Percentiles rank a stretch among this genome's conserved stretches.
phyloP scores from a whole-genome alignment of 2,797 vertebrate genomes.

The Neosalanx taihuensis region DNA sequence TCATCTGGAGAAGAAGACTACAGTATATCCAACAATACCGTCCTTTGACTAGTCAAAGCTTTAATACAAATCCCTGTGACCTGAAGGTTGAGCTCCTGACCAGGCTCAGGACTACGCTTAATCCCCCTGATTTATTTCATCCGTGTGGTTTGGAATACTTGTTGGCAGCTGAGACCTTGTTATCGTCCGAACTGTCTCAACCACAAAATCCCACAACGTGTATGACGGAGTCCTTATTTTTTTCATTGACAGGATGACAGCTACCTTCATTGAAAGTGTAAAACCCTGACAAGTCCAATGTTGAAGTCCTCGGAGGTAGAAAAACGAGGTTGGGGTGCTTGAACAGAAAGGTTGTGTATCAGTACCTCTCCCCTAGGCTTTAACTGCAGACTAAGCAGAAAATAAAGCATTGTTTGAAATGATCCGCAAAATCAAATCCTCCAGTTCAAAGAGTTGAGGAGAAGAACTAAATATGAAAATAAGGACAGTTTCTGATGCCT shows the following conservation, averaged over 20 bases:
- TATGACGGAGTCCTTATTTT: neutral
- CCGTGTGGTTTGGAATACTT: neutral
- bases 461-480: constrained; percentile 5
- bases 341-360: neutral
- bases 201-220: neutral
- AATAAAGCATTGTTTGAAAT: neutral
- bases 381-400: neutral
- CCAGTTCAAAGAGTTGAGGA: neutral
- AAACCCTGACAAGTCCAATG: neutral
- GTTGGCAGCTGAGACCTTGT: neutral
- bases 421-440: constrained; percentile 13
- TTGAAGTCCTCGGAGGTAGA: neutral
- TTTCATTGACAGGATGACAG: constrained; percentile 2
- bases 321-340: neutral
- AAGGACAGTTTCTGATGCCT: constrained; percentile 7
- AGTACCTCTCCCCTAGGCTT: neutral
- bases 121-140: constrained; percentile 9
- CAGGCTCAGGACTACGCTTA: neutral
- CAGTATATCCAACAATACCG: neutral
- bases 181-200: neutral
- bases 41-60: neutral
- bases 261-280: neutral
- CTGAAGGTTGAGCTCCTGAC: constrained; percentile 3
- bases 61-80: neutral
- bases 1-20: neutral